Evolutionary conservation across 1,140 invertebrate genomes (phyloP), one percentile per base, ranked within the genome.

Genomic region (Platyscapa corneri): DNA sequence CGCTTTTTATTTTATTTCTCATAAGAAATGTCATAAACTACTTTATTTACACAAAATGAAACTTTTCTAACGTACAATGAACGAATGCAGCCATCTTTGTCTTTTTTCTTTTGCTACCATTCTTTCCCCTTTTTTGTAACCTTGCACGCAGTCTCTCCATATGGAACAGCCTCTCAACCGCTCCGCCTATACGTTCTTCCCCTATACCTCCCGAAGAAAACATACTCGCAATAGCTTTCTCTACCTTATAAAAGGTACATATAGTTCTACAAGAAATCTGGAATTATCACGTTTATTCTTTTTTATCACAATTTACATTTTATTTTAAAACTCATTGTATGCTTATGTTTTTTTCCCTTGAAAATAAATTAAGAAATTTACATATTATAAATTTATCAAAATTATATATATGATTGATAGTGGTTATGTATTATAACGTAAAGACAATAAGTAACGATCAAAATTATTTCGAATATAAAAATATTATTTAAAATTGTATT

Each of bases 21-120:
- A 87, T 87, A 85, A 82, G 84, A 90, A 87, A 89, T 89, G 89
- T 90, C 85, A 87, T 86, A 88, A 90, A 90, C 90, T 90, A 92
- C 92, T 92, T 93, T 93, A 93, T 93, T 93, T 92, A 92, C 91
- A 91, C 90, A 89, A 86, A 87, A 88, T 30, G 12, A 64, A 60
- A 32, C 12, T 1, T 16, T 89, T 88, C 79, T 88, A 88, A 90
- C 90, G 91, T 92, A 93, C 92, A 92, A 93, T 93, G 91, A 91
- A 89, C 89, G 56, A 60, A 14, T 23, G 82, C 88, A 87, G 89
- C 92, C 92, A 93, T 93, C 89, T 93, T 92, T 91, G 90, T 77
- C 89, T 60, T 74, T 82, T 76, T 86, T 93, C 90, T 89, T 92
- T 93, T 90, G 91, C 90, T 70, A 49, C 42, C 20, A 46, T 20